Conservation (phyloP, 2,113 vertebrate genomes). For the Thamnaconus septentrionalis region DNA sequence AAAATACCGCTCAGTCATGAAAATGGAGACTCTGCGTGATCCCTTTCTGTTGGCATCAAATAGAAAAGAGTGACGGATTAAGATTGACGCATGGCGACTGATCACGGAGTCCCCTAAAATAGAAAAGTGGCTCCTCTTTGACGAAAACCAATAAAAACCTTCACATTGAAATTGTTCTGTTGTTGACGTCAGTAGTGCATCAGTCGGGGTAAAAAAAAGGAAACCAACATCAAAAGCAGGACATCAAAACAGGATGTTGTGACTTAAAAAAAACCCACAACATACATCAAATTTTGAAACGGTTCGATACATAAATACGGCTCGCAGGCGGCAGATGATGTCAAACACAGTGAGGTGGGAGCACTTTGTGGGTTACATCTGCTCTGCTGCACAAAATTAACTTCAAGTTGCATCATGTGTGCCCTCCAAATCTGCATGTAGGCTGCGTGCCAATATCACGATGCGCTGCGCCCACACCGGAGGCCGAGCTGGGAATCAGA, state of each 20-base stretch:
- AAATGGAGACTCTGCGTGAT: slow-evolving; percentile 35
- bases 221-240: neutral
- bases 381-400: slow-evolving; percentile 1
- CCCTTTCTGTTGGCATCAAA: slow-evolving; percentile 37
- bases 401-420: slow-evolving; percentile 9
- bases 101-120: too few species aligned
- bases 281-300: slow-evolving; percentile 4
- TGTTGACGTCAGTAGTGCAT: too few species aligned
- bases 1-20: slow-evolving; percentile 32
- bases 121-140: too few species aligned
- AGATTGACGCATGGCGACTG: too few species aligned
- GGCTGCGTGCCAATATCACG: slow-evolving; percentile 3
- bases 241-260: slow-evolving; percentile 28
- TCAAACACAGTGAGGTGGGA: slow-evolving; percentile 24
- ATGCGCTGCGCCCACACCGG: neutral
- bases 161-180: too few species aligned
- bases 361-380: slow-evolving; percentile 8
- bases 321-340: slow-evolving; percentile 18
- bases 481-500: too few species aligned
- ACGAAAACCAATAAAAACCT: too few species aligned
- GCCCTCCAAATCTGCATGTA: neutral
- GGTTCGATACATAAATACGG: slow-evolving; percentile 12
- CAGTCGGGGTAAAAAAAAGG: too few species aligned
- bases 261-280: slow-evolving; percentile 15
- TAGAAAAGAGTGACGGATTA: slow-evolving; percentile 26